Base-by-base conservation (phyloP, 2,797 vertebrate genomes). In the Enteromius trimaculatus region DNA sequence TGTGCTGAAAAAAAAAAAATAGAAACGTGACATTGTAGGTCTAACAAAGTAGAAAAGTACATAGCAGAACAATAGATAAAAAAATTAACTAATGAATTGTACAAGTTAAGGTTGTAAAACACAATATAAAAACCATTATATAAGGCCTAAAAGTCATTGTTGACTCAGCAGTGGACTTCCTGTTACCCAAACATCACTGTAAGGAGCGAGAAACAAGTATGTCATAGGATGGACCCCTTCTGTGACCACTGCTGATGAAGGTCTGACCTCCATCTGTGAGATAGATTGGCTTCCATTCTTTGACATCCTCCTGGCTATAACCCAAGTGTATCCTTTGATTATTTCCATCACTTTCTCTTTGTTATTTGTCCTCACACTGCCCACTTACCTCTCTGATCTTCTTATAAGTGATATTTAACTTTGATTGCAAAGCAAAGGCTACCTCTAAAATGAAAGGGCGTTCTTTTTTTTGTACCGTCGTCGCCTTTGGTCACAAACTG, bases 251-350 rank as follows among this genome's bases (percentile, higher is more conserved):
- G 3, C 42, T 84, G 81, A 84, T 70, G 60, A 16, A 58, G 82
- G 42, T 58, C 77, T 80, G 55, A 31, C 58, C 47, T 26, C 70
- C 55, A 79, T 87, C 65, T 71, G 74, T 78, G 72, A 66, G 14
- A 39, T 13, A 80, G 68, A 82, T 83, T 84, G 78, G 8, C 79
- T 81, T 80, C 84, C 49, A 78, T 82, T 86, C 79, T 84, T 84
- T 51, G 29, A 53, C 60, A 74, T 60, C 21, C 23, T 65, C n/a
- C 49, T 71, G 42, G 42, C 53, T 77, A 60, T 65, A 42, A 26
- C 65, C 34, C 51, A 69, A 80, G 55, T n/a, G n/a, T 14, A 77
- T 47, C 79, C 69, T 70, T 81, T 84, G 62, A 86, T 84, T 71
- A 65, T 72, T 76, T 72, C 60, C 37, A 31, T 72, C n/a, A 6